phyloP scores from a whole-genome alignment of 2,113 vertebrate genomes.

The Eonycteris spelaea region DNA sequence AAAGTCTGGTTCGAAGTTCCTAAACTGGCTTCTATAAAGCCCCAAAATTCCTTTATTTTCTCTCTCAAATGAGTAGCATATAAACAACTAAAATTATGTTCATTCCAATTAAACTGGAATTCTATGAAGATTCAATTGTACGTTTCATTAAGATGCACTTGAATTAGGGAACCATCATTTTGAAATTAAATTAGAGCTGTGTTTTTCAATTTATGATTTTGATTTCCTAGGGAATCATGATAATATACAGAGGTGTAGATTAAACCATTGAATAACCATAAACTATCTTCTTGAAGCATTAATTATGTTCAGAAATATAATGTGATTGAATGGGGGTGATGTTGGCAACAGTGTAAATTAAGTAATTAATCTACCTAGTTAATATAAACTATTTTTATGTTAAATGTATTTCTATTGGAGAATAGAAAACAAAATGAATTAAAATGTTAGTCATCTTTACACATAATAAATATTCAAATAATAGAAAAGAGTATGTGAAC shows the following conservation, averaged over 20 bases:
- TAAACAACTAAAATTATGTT: not conserved
- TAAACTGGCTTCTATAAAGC: not conserved
- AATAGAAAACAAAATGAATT: not conserved
- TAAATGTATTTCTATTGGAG: not conserved
- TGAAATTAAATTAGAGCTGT: slow-evolving; percentile 32
- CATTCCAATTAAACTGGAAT: not conserved
- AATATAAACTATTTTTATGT: not conserved
- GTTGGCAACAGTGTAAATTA: not conserved
- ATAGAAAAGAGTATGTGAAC: not conserved
- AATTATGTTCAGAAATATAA: not conserved
- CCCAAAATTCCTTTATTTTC: slow-evolving; percentile 8
- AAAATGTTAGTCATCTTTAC: not conserved
- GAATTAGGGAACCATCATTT: not conserved
- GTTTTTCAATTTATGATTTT: slow-evolving; percentile 18
- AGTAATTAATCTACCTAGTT: not conserved
- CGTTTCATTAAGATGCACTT: not conserved
- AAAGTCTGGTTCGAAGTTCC: not conserved
- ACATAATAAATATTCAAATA: not conserved
- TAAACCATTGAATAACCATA: not conserved
- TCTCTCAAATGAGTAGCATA: not conserved
- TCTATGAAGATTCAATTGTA: not conserved
- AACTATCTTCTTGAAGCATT: not conserved
- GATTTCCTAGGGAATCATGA: not conserved
- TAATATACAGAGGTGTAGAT: not conserved
- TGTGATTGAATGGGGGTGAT: not conserved